Evolutionary conservation across 1,140 invertebrate species (phyloP).

Genomic region (Atta colombica): DNA sequence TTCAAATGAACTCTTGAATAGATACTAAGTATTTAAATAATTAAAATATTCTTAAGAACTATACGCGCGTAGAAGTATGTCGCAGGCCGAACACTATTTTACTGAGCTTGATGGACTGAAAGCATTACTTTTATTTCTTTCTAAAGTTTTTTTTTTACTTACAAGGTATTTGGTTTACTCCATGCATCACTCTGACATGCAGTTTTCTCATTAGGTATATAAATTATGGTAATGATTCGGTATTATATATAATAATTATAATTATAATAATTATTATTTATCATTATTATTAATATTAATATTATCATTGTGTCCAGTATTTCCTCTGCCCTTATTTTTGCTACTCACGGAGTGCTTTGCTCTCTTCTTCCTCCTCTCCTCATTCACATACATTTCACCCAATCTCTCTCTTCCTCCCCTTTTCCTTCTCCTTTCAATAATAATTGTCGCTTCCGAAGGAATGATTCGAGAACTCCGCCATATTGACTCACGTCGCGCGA

Average conservation of each 20-base stretch:
- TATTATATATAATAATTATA: constrained; percentile 82
- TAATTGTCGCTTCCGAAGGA: constrained; percentile 43
- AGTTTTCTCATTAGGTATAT: constrained; percentile 84
- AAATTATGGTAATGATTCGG: constrained; percentile 87
- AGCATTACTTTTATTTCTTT: constrained; percentile 77
- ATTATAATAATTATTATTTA: constrained; percentile 80
- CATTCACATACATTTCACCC: constrained; percentile 49
- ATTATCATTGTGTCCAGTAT: constrained; percentile 79
- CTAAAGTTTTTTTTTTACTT: constrained; percentile 81
- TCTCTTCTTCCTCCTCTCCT: constrained; percentile 48
- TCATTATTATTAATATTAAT: constrained; percentile 82
- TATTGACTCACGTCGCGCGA: constrained; percentile 19
- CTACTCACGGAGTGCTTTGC: constrained; percentile 70
- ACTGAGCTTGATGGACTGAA: constrained; percentile 72
- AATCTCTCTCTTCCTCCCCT: constrained; percentile 13
- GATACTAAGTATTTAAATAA: constrained; percentile 17
- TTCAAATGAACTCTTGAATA: constrained; percentile 31
- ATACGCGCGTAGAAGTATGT: neutral
- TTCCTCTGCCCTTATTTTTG: constrained; percentile 60
- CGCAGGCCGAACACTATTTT: constrained; percentile 41
- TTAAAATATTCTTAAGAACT: neutral
- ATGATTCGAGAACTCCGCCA: constrained; percentile 50
- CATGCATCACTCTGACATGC: constrained; percentile 79
- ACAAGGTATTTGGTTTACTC: constrained; percentile 85
- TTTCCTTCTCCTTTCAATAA: neutral